Conservation (phyloP, 2,888 invertebrate genomes). For the Sycophila texana region DNA sequence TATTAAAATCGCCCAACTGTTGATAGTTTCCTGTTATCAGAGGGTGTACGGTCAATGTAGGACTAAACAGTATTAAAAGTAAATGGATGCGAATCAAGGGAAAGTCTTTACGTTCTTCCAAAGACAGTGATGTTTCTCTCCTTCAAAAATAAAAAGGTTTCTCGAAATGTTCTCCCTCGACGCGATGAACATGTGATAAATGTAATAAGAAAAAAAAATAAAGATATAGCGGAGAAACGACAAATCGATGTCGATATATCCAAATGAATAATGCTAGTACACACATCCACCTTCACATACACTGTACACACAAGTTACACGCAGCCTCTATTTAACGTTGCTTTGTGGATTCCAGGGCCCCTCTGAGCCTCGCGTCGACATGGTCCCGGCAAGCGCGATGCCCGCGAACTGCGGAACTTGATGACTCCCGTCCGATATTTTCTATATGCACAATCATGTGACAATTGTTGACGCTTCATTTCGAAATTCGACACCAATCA, state of each 20-base stretch:
- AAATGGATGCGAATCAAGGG: conserved; percentile 36
- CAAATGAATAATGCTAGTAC: conserved; percentile 42
- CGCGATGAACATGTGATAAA: conserved; percentile 57
- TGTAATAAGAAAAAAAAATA: conserved; percentile 17
- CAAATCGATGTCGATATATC: conserved; percentile 43
- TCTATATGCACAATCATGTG: conserved; percentile 7
- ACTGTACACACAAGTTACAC: conserved; percentile 56
- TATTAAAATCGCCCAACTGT: conserved; percentile 61
- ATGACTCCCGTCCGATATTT: conserved; percentile 36
- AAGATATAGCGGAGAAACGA: conserved; percentile 50
- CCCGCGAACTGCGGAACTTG: conserved; percentile 8
- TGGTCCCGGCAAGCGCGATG: not conserved
- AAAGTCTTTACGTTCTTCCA: conserved; percentile 49
- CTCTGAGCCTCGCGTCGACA: conserved; percentile 1
- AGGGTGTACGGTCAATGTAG: conserved; percentile 66
- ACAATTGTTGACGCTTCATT: no score
- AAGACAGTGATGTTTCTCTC: conserved; percentile 53
- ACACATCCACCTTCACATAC: conserved; percentile 53
- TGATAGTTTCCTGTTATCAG: conserved; percentile 69
- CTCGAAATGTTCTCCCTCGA: conserved; percentile 57
- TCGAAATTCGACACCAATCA: conserved; percentile 1
- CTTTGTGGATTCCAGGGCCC: conserved; percentile 38
- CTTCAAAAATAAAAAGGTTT: conserved; percentile 49
- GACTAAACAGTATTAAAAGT: conserved; percentile 53
- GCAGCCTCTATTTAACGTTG: conserved; percentile 64